Conservation (phyloP, 2,797 vertebrate species). For the Rhynchotus rufescens region DNA sequence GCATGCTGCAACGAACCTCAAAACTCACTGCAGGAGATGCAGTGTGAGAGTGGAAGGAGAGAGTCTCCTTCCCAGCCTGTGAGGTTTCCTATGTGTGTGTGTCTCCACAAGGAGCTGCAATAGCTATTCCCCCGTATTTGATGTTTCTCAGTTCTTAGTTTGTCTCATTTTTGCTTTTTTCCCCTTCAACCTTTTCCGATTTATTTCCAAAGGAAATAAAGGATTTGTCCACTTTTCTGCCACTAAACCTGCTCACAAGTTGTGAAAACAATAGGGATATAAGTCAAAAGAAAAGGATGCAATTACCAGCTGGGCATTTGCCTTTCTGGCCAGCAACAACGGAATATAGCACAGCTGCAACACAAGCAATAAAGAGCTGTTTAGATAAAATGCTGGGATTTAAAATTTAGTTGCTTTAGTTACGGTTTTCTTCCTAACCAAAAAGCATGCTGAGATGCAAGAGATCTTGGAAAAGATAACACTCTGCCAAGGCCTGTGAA, state of each 20-base stretch:
- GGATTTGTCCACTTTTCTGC: neutral
- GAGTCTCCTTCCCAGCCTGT: neutral
- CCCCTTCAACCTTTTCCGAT: neutral
- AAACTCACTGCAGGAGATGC: neutral
- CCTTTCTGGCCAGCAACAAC: neutral
- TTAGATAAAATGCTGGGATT: conserved; percentile 14
- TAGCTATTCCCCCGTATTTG: neutral
- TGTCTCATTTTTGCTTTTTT: neutral
- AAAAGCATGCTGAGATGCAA: neutral
- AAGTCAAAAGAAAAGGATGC: neutral
- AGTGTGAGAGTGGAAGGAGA: neutral
- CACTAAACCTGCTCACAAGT: neutral
- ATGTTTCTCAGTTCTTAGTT: neutral
- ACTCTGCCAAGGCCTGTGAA: conserved; percentile 29
- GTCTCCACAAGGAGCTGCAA: neutral
- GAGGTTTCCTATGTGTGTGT: neutral
- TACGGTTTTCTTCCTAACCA: neutral
- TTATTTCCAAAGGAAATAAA: neutral
- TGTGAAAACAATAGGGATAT: neutral
- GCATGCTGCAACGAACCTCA: neutral
- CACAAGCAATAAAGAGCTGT: neutral
- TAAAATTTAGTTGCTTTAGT: conserved; percentile 2
- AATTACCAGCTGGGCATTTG: neutral
- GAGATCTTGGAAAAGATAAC: conserved; percentile 25
- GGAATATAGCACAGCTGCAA: neutral